phyloP scores from a whole-genome alignment of 30 jellyfish, hydroid and myxozoan species.

The Aurelia sp. region DNA sequence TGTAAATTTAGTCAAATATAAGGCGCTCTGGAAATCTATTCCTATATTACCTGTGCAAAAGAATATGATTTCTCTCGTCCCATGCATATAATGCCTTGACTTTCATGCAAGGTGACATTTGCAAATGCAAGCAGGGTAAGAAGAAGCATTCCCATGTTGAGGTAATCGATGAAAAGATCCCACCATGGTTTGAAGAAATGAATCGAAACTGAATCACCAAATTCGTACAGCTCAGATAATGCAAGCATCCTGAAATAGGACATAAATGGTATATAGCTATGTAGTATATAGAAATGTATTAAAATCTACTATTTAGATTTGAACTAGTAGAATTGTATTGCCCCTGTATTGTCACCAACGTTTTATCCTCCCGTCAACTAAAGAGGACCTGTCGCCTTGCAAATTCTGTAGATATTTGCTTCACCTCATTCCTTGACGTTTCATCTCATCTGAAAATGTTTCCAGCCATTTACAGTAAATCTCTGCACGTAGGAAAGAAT shows the following conservation, averaged over 20 bases:
- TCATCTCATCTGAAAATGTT: too few relatives aligned
- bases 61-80: conserved; percentile 52
- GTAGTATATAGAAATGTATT: not conserved
- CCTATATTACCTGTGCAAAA: conserved; percentile 61
- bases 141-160: conserved; percentile 73
- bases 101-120: conserved; percentile 63
- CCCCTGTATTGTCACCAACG: too few relatives aligned
- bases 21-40: too few relatives aligned
- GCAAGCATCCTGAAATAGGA: conserved; percentile 60
- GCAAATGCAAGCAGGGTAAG: conserved; percentile 75
- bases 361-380: too few relatives aligned
- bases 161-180: conserved; percentile 82
- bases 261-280: not conserved
- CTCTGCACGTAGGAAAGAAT: too few relatives aligned
- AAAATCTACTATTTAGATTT: too few relatives aligned
- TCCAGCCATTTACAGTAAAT: too few relatives aligned
- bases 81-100: conserved; percentile 68
- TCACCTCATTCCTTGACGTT: too few relatives aligned
- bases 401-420: too few relatives aligned
- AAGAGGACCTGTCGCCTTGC: too few relatives aligned
- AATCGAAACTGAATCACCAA: conserved; percentile 45
- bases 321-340: too few relatives aligned
- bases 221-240: conserved; percentile 67
- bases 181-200: conserved; percentile 91
- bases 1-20: too few relatives aligned